These are phyloP conservation scores for Pyrocephalus nanus DNA, from an alignment of 2,797 vertebrate genomes.

Conservation along the genomic window DNA sequence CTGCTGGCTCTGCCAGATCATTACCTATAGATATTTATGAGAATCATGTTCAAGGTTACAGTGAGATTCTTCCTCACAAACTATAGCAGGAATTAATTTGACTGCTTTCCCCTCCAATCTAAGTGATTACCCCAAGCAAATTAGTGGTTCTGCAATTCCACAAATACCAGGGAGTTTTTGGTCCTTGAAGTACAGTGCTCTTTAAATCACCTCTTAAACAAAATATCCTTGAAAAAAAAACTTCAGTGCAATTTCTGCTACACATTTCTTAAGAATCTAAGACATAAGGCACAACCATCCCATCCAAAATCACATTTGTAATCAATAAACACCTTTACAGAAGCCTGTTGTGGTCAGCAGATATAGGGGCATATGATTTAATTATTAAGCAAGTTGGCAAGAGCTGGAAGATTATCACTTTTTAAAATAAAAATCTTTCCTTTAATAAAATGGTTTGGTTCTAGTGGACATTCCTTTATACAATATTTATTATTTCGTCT, in stretches of 20 bases:
- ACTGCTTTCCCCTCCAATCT: too few species aligned
- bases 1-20: neutral
- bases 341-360: neutral
- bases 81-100: neutral
- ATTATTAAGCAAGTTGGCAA: slow-evolving; percentile 53
- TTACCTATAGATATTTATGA: accelerated
- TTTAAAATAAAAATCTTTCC: neutral
- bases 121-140: neutral
- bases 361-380: neutral
- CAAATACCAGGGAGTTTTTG: neutral
- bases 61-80: neutral
- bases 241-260: neutral
- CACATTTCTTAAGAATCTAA: neutral
- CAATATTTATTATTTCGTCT: slow-evolving; percentile 24
- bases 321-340: slow-evolving; percentile 42
- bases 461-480: neutral
- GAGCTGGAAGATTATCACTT: neutral
- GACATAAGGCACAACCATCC: neutral
- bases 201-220: neutral
- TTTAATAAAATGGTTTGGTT: neutral
- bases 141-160: neutral
- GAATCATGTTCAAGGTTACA: neutral
- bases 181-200: neutral
- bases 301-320: neutral
- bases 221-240: neutral